Evolutionary conservation across 2,888 invertebrate species (phyloP).

Genomic region (Rugalucina vietnamica): DNA sequence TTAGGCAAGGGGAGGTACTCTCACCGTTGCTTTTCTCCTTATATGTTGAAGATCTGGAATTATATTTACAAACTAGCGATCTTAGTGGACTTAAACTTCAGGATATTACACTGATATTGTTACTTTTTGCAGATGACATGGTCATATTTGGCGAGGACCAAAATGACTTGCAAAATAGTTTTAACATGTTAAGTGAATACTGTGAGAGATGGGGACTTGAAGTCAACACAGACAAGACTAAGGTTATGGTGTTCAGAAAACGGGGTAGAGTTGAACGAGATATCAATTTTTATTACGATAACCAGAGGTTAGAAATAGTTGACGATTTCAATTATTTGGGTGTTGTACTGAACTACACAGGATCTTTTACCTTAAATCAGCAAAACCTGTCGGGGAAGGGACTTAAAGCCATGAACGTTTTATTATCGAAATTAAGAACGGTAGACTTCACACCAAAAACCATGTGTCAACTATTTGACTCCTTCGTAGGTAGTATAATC

Average conservation of each 20-base stretch:
- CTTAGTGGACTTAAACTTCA: neutral
- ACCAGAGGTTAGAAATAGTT: neutral
- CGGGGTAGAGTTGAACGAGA: neutral
- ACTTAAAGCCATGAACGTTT: neutral
- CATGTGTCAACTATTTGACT: neutral
- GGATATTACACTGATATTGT: neutral
- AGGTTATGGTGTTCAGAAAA: neutral
- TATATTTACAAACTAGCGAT: neutral
- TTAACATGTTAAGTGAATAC: neutral
- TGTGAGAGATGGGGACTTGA: neutral
- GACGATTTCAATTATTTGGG: neutral
- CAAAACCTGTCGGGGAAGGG: neutral
- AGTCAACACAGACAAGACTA: neutral
- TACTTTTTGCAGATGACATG: neutral
- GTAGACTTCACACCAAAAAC: neutral
- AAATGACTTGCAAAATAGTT: too few relatives aligned
- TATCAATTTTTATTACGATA: neutral
- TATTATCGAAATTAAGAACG: neutral
- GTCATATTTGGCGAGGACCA: neutral
- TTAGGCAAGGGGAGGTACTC: conserved; percentile 3
- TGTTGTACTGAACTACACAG: neutral
- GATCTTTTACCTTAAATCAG: neutral
- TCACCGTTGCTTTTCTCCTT: neutral
- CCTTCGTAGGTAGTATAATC: neutral
- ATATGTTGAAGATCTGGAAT: neutral